A percentile compares a stretch with the other conserved stretches of the same genome.
These are phyloP conservation scores for Diabrotica balteata DNA, from an alignment of 2,888 invertebrate genomes.

Conservation along the genomic window DNA sequence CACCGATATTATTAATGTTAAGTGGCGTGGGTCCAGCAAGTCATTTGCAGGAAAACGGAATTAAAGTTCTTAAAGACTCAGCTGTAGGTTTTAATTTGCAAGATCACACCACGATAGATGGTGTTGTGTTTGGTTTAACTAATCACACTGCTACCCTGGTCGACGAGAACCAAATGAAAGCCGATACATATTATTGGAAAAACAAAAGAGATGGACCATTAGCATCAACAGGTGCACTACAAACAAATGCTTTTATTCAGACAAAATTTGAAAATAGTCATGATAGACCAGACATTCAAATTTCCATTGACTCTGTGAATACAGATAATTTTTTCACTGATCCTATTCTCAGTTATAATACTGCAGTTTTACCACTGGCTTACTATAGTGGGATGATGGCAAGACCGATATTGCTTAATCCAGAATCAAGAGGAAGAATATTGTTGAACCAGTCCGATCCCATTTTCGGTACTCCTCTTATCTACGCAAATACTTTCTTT, in stretches of 20 bases:
- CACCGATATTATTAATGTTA: conserved; percentile 70
- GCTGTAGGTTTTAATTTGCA: conserved; percentile 78
- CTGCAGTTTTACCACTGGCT: conserved; percentile 64
- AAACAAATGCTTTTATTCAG: conserved; percentile 68
- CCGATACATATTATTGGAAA: conserved; percentile 62
- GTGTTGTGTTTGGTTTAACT: conserved; percentile 64
- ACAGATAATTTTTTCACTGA: conserved; percentile 67
- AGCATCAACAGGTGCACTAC: conserved; percentile 64
- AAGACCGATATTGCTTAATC: conserved; percentile 69
- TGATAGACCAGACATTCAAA: conserved; percentile 71
- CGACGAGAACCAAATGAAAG: conserved; percentile 55
- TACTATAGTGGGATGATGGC: conserved; percentile 70
- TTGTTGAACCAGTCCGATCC: conserved; percentile 75
- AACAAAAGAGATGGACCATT: conserved; percentile 63
- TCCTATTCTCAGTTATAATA: conserved; percentile 59
- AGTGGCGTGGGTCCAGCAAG: conserved; percentile 71
- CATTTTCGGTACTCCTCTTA: conserved; percentile 72
- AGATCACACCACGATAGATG: conserved; percentile 75
- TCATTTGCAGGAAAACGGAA: conserved; percentile 62
- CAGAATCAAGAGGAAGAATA: conserved; percentile 70
- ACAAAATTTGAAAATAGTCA: conserved; percentile 63
- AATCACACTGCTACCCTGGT: conserved; percentile 65
- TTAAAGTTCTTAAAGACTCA: conserved; percentile 68
- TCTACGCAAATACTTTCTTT: conserved; percentile 74
- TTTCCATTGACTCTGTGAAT: conserved; percentile 68